These are phyloP conservation scores for Amphipoea lucens DNA, from an alignment of 2,888 invertebrate species.

Conservation along the genomic window DNA sequence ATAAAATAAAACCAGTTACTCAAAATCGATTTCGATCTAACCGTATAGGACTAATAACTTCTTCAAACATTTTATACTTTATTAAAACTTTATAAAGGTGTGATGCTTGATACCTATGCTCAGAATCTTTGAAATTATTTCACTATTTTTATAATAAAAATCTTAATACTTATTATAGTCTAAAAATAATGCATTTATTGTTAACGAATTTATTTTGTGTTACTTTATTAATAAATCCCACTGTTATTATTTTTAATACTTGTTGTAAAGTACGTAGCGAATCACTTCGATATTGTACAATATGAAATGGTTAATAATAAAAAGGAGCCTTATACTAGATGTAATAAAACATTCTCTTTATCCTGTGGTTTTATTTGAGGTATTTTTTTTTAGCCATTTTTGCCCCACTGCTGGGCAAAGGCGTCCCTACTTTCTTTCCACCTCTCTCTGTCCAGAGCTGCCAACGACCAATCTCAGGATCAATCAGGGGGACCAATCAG, in stretches of 20 bases:
- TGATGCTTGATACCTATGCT: constrained; percentile 78
- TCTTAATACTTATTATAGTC: constrained; percentile 68
- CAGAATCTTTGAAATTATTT: constrained; percentile 75
- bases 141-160: constrained; percentile 79
- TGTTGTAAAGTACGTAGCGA: constrained; percentile 71
- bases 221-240: constrained; percentile 74
- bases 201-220: constrained; percentile 89
- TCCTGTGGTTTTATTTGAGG: constrained; percentile 36
- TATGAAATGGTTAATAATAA: constrained; percentile 64
- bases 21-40: constrained; percentile 40
- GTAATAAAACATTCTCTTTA: constrained; percentile 73
- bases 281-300: constrained; percentile 73
- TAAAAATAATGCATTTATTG: constrained; percentile 85
- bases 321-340: constrained; percentile 77
- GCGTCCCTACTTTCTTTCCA: too few relatives aligned
- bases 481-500: too few relatives aligned
- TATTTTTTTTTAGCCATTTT: too few relatives aligned
- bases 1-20: constrained; percentile 6
- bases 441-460: too few relatives aligned
- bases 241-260: constrained; percentile 76
- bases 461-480: too few relatives aligned
- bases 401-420: too few relatives aligned
- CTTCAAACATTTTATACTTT: constrained; percentile 54
- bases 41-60: constrained; percentile 8
- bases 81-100: constrained; percentile 64